Conservation (phyloP, 2,797 vertebrate genomes). For the Alca torda region DNA sequence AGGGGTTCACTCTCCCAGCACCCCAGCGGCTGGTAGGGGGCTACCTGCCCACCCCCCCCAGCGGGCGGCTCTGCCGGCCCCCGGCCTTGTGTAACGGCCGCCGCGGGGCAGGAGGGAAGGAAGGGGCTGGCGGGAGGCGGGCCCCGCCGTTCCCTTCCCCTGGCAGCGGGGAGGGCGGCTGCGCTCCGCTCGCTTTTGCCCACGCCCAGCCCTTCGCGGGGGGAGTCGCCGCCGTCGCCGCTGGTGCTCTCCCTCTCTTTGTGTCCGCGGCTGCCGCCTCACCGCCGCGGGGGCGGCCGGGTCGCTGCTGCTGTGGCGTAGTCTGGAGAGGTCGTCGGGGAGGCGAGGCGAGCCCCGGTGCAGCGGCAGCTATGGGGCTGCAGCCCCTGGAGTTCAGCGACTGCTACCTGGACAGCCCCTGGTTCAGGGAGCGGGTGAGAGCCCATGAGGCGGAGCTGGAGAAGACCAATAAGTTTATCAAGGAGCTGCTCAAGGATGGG, state of each 20-base stretch:
- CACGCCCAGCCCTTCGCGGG: accelerated
- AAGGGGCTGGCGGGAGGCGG: background rate
- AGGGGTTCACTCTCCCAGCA: no score
- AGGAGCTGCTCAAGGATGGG: constrained; percentile 96
- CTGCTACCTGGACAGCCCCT: constrained; percentile 94
- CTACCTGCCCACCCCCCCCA: accelerated
- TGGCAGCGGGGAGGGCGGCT: background rate
- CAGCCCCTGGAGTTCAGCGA: constrained; percentile 97
- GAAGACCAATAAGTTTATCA: constrained; percentile 96
- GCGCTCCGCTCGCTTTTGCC: background rate
- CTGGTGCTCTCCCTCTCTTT: background rate
- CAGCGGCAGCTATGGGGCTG: constrained; percentile 85
- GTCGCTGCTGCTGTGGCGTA: background rate
- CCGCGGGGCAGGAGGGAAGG: background rate
- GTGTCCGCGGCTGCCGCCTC: background rate
- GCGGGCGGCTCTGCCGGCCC: accelerated
- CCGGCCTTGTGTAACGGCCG: background rate
- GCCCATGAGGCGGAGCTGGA: constrained; percentile 97
- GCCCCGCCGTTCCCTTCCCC: background rate
- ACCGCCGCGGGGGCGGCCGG: background rate
- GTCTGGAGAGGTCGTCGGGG: background rate
- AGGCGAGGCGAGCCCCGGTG: background rate
- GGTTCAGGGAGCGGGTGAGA: constrained; percentile 91
- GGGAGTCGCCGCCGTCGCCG: background rate
- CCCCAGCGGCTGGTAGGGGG: accelerated